These are phyloP conservation scores for Mechanitis mazaeus DNA, from an alignment of 2,888 invertebrate species.

Conservation along the genomic window DNA sequence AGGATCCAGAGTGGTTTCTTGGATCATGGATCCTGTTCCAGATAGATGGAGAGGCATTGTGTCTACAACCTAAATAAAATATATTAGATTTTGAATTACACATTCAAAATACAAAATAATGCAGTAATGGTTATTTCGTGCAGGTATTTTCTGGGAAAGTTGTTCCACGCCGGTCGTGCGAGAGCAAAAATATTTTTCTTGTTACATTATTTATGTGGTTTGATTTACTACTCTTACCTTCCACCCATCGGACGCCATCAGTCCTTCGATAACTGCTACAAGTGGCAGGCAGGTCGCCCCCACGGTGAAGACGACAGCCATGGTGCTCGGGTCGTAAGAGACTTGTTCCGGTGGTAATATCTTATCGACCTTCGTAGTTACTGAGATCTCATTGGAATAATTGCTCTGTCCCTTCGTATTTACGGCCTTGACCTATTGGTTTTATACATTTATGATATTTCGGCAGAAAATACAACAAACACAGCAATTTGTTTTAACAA, in stretches of 20 bases:
- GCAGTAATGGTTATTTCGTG: no score
- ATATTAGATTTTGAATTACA: no score
- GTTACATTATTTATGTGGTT: no score
- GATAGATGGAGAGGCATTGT: conserved; percentile 83
- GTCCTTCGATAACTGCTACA: conserved; percentile 84
- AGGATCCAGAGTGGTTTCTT: conserved; percentile 80
- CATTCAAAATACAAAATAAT: no score
- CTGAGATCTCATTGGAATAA: conserved; percentile 88
- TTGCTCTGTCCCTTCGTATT: conserved; percentile 93
- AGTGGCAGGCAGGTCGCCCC: conserved; percentile 86
- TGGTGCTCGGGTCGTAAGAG: conserved; percentile 87
- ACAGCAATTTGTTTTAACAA: not conserved
- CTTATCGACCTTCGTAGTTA: conserved; percentile 89
- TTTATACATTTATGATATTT: not conserved
- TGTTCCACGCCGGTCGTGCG: no score
- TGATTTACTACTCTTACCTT: conserved; percentile 43
- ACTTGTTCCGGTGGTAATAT: conserved; percentile 89
- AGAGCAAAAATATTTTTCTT: no score
- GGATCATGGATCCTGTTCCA: conserved; percentile 81
- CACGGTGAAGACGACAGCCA: conserved; percentile 86
- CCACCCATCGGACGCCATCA: conserved; percentile 66
- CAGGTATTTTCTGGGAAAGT: no score
- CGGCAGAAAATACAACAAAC: not conserved
- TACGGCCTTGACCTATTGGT: conserved; percentile 83
- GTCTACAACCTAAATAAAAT: conserved; percentile 76